Percentiles rank a stretch among this genome's conserved stretches.
These are phyloP conservation scores for Catalaphyllia jardinei DNA, from an alignment of 64 coral and sea anemone genomes.

Conservation along the genomic window DNA sequence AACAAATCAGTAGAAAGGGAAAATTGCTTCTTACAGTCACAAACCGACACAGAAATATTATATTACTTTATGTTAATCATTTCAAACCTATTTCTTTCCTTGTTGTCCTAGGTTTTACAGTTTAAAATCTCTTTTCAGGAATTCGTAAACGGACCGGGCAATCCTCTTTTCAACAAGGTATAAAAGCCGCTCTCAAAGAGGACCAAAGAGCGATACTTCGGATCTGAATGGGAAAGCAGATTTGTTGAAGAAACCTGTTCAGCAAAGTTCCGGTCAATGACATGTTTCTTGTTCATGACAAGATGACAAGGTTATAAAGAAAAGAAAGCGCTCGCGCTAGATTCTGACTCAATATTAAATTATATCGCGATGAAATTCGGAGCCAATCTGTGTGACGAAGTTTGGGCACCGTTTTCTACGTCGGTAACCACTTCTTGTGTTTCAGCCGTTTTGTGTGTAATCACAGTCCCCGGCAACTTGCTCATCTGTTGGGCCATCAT, in stretches of 20 bases:
- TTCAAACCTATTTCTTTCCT: background rate
- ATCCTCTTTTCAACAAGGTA: background rate
- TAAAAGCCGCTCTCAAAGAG: background rate
- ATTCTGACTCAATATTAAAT: background rate
- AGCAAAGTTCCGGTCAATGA: background rate
- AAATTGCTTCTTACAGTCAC: background rate
- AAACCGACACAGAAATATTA: background rate
- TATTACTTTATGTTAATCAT: background rate
- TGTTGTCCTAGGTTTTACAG: background rate
- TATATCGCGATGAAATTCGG: slow-evolving; percentile 56
- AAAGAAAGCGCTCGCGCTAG: background rate
- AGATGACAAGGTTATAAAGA: too few species aligned
- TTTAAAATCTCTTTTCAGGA: background rate
- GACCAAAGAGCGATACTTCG: background rate
- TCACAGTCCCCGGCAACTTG: slow-evolving; percentile 80
- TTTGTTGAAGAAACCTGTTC: background rate
- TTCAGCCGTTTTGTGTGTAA: slow-evolving; percentile 55
- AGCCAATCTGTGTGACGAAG: slow-evolving; percentile 43
- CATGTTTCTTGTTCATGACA: background rate
- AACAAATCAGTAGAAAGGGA: background rate
- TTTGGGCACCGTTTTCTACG: slow-evolving; percentile 51
- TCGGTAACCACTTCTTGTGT: slow-evolving; percentile 68
- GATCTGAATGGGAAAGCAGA: background rate
- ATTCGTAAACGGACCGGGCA: background rate
- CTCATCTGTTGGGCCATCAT: slow-evolving; percentile 74